Percentiles rank a stretch among this genome's conserved stretches.
These are phyloP conservation scores for Phyllotreta cruciferae DNA, from an alignment of 2,888 invertebrate species.

Conservation along the genomic window DNA sequence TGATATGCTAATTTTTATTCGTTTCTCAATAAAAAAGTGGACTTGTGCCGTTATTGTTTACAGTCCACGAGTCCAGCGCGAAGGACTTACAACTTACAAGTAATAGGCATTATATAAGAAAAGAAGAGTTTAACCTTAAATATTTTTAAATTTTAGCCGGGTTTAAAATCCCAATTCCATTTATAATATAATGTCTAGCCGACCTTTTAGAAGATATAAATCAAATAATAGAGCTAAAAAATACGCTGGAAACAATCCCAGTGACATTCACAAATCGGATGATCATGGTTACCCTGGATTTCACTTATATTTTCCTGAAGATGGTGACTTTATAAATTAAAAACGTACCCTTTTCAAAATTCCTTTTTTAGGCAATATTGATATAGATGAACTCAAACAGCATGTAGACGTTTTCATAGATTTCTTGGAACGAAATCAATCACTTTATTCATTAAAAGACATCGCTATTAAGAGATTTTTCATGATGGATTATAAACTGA, in stretches of 20 bases:
- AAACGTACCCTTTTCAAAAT: conserved; percentile 53
- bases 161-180: too few species aligned
- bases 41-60: too few species aligned
- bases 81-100: too few species aligned
- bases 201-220: conserved; percentile 34
- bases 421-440: conserved; percentile 63
- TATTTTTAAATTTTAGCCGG: too few species aligned
- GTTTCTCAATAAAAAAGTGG: too few species aligned
- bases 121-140: too few species aligned
- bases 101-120: too few species aligned
- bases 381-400: conserved; percentile 47
- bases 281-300: conserved; percentile 65
- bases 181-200: conserved; percentile 32
- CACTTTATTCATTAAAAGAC: conserved; percentile 64
- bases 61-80: too few species aligned
- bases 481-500: conserved; percentile 65
- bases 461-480: conserved; percentile 67
- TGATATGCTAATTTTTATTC: too few species aligned
- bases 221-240: conserved; percentile 14
- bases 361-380: conserved; percentile 36
- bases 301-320: conserved; percentile 79
- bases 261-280: conserved; percentile 33
- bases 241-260: conserved; percentile 26
- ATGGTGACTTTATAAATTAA: conserved; percentile 39
- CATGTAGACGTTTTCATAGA: conserved; percentile 65